These are phyloP conservation scores for Anas platyrhynchos DNA, from an alignment of 2,113 vertebrate genomes.

Conservation along the genomic window DNA sequence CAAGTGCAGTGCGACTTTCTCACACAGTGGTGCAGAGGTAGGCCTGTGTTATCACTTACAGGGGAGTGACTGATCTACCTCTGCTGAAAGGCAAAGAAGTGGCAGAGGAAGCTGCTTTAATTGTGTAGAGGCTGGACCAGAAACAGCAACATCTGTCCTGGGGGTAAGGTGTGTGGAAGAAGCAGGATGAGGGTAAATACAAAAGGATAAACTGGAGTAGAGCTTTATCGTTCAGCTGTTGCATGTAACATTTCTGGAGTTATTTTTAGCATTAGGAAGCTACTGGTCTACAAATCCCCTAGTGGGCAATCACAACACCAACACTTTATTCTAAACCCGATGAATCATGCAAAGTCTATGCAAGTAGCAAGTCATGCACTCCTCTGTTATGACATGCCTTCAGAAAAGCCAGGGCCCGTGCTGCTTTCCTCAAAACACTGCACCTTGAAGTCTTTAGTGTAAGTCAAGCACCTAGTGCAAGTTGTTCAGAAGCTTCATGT, in stretches of 20 bases:
- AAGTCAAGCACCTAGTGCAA: not conserved
- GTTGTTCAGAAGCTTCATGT: not conserved
- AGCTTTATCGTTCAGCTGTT: rapidly evolving
- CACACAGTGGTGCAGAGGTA: rapidly evolving
- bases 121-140: rapidly evolving
- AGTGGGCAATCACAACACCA: not conserved
- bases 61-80: rapidly evolving
- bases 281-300: rapidly evolving
- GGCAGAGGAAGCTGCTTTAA: rapidly evolving
- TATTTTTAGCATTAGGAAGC: not conserved
- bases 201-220: rapidly evolving
- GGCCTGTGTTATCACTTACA: rapidly evolving
- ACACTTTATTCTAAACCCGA: not conserved
- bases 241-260: rapidly evolving
- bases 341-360: rapidly evolving
- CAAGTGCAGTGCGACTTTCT: rapidly evolving
- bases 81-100: not conserved
- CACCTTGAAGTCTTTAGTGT: not conserved
- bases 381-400: rapidly evolving
- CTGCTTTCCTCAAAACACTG: not conserved
- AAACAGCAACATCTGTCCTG: rapidly evolving
- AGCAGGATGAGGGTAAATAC: rapidly evolving
- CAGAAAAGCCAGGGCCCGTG: rapidly evolving
- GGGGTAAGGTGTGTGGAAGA: rapidly evolving
- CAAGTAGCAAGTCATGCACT: not conserved